Base-by-base conservation (phyloP, 2,888 invertebrate genomes). In the Campaea margaritaria region DNA sequence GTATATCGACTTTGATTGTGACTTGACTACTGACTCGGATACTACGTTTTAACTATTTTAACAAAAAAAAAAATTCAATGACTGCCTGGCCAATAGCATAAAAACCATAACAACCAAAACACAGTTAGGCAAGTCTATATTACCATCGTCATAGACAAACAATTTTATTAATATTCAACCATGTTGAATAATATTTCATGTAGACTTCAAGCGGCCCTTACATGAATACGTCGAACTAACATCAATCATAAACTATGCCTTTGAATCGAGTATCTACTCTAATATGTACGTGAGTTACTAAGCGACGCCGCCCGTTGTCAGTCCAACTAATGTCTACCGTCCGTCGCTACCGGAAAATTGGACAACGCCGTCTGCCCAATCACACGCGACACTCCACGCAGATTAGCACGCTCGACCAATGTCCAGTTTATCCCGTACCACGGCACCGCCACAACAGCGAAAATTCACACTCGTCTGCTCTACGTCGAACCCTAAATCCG, bases 381-480 rank as follows among this genome's bases (percentile, higher is more conserved):
- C 91, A 91, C 83, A 90, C 83, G 89, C 89, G 89, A 89, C 90
- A 87, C 89, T 87, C 90, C 79, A 87, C 87, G 87, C 89, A 91
- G 90, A 92, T 92, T 91, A 90, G 91, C 86, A 82, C 84, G 83
- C 79, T 87, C 86, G 79, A 78, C 85, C 86, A 85, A 81, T 81
- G 82, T 78, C 82, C 82, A 80, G 82, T 82, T 75, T 70, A 74
- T 75, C 74, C 75, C 63, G 73, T 72, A 82, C 78, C 70, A 74
- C 76, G 74, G 72, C 63, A 75, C 75, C 69, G 34, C 51, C 8
- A 62, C 75, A 68, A 64, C 74, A 69, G 70, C 79, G 83, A 86
- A 85, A 85, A 85, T 86, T 79, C 78, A 77, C 83, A 83, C 75
- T 80, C 74, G 69, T 74, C 72, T 78, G 77, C 78, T 78, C 72